These are phyloP conservation scores for Chelonus formosanus DNA, from an alignment of 2,888 invertebrate species.

Conservation along the genomic window DNA sequence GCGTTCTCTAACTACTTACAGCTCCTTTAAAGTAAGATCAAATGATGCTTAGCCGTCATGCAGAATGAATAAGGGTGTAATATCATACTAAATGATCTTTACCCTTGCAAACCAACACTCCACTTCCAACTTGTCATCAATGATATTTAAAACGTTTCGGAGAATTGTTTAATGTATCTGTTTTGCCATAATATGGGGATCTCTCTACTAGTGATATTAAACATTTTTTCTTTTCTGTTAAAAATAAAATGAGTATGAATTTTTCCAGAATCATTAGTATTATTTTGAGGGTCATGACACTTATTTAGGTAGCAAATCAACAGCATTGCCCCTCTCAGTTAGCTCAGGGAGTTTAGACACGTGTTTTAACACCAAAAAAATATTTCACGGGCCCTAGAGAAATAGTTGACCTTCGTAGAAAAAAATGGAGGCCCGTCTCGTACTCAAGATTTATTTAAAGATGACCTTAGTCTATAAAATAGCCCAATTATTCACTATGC, in stretches of 20 bases:
- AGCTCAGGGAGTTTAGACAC: conserved; percentile 35
- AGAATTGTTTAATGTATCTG: too few relatives aligned
- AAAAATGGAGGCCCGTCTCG: conserved; percentile 23
- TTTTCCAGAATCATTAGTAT: conserved; percentile 30
- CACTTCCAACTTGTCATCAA: too few relatives aligned
- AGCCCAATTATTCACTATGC: not conserved
- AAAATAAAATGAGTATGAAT: conserved; percentile 44
- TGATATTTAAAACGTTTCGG: too few relatives aligned
- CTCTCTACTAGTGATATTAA: too few relatives aligned
- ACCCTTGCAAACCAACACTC: too few relatives aligned
- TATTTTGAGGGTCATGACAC: conserved; percentile 1
- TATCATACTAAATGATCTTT: too few relatives aligned
- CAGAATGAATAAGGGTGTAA: too few relatives aligned
- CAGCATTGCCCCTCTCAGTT: conserved; percentile 24
- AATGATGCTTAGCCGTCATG: too few relatives aligned
- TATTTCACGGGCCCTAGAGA: conserved; percentile 3
- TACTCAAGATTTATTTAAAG: not conserved
- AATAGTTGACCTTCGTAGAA: conserved; percentile 39
- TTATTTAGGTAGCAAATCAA: conserved; percentile 27
- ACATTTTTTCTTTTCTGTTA: conserved; percentile 24
- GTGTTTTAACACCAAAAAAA: conserved; percentile 38
- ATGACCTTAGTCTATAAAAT: conserved; percentile 7
- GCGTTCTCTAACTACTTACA: conserved; percentile 23
- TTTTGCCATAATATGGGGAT: too few relatives aligned
- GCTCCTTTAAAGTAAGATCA: not conserved